Evolutionary conservation across 2,113 vertebrate species (phyloP), one percentile per base, ranked within the genome.

Genomic region (Corydoras maculifer): DNA sequence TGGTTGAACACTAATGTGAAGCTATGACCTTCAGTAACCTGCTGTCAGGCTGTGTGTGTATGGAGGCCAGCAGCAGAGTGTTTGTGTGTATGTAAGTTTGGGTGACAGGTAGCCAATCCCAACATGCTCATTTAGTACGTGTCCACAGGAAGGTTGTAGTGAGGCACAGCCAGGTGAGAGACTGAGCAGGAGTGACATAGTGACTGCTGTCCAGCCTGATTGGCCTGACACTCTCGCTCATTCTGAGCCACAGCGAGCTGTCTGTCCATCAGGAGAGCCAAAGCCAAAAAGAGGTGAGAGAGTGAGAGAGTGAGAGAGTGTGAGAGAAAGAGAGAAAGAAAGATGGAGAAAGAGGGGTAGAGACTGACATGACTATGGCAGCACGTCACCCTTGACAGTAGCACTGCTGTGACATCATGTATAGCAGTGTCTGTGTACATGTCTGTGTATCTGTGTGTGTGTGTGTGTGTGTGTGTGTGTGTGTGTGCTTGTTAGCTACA

Each of bases 381-480:
- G 85, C 80, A 79, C 89, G 87, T 90, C 91, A 87, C 82, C 83
- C 80, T 71, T 51, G 55, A 87, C 75, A 77, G 54, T 59, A 25
- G 63, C 75, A 75, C 59, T 69, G 62, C 55, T 6, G 57, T 69
- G 69, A 69, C 65, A 69, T 75, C 68, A 18, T 43, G 64, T 59
- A 71, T 50, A 68, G 30, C 18, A 25, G 18, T 25, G 18, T 25
- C 18, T 25, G 18, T 25, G 18, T 25, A 25, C 18, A 25, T 25
- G 18, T 25, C 18, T 25, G 18, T 25, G 18, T 25, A 1, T 25
- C 18, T 25, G 76, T 74, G 66, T 73, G 50, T 69, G 66, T 25
- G 18, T 25, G 64, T 68, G 76, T 74, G 66, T 73, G 50, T 69
- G 66, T 76, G 81, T 76, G 71, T 0, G 30, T 58, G 74, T 78